Evolutionary conservation across 2,797 vertebrate genomes (phyloP), one percentile per base, ranked within the genome.

Genomic region (Sylvia borin): DNA sequence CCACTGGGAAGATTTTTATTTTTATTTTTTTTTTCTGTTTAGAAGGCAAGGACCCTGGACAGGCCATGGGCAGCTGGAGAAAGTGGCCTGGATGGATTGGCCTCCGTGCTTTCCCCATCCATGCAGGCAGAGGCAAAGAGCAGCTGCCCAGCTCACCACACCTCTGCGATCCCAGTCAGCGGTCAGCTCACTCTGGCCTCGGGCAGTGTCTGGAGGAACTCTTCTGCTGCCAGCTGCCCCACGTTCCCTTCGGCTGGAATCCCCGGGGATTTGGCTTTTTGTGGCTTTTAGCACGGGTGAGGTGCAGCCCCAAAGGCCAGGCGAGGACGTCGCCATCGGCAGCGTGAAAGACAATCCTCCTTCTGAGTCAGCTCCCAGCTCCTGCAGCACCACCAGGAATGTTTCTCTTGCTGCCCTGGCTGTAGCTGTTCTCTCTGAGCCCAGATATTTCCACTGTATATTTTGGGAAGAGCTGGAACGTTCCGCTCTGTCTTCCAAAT

Each of bases 401-500:
- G 42, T 32, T 94, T 66, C 87, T 93, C 75, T 68, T 68, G 18
- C 88, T 96, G 54, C 43, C 65, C 91, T 93, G 95, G 92, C 92
- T 88, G 3, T 45, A 45, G 80, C 55, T 5, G 24, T 10, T 50
- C 72, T 32, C 27, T 77, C 54, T 80, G 47, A 96, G 68, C 90
- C 72, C 64, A 85, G 22, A 36, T 83, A n/a, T 95, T 97, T 97
- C 95, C 95, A 93, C 92, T 90, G 84, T 93, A 4, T 95, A 93
- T 93, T 95, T 96, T 95, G 92, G 68, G 92, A 96, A 88, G 85
- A 75, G 40, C 54, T 81, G 84, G 68, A 96, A 96, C 22, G 2
- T 96, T 96, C 95, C 95, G 32, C 50, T 89, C 31, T 4, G 34
- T 27, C 54, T 91, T 96, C 95, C 95, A 96, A 80, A 70, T 58